A percentile compares a stretch with the other conserved stretches of the same genome.
phyloP scores from a whole-genome alignment of 2,888 invertebrate species.

The Orthosia incerta region DNA sequence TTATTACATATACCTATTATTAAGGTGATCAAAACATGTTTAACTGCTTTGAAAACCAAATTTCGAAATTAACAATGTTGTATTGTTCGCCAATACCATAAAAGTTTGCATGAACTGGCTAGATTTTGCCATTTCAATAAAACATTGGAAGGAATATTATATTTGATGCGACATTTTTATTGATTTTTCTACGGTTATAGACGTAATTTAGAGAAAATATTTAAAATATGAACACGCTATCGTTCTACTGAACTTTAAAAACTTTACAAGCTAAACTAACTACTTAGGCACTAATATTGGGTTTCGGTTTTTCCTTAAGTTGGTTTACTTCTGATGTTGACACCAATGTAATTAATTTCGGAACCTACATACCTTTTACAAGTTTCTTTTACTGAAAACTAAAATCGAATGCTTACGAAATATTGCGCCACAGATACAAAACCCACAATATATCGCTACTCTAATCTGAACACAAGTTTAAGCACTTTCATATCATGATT shows the following conservation, averaged over 20 bases:
- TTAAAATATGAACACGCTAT: background rate
- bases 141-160: constrained; percentile 22
- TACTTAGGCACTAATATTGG: background rate
- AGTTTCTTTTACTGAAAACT: background rate
- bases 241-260: background rate
- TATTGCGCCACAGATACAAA: constrained; percentile 18
- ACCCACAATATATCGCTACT: constrained; percentile 19
- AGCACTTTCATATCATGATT: constrained; percentile 48
- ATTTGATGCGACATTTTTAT: constrained; percentile 45
- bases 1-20: constrained; percentile 55
- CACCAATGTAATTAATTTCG: background rate
- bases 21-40: constrained; percentile 61
- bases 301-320: background rate
- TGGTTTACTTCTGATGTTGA: background rate
- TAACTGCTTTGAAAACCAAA: constrained; percentile 51
- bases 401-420: constrained; percentile 17
- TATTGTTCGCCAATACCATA: constrained; percentile 55
- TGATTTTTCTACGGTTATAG: constrained; percentile 6
- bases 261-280: constrained; percentile 4
- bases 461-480: constrained; percentile 49
- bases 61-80: constrained; percentile 51
- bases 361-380: background rate
- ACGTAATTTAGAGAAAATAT: background rate
- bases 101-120: constrained; percentile 25
- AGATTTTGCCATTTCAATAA: constrained; percentile 34